These are phyloP conservation scores for Oxyruncus cristatus DNA, from an alignment of 2,113 vertebrate species.

Conservation along the genomic window DNA sequence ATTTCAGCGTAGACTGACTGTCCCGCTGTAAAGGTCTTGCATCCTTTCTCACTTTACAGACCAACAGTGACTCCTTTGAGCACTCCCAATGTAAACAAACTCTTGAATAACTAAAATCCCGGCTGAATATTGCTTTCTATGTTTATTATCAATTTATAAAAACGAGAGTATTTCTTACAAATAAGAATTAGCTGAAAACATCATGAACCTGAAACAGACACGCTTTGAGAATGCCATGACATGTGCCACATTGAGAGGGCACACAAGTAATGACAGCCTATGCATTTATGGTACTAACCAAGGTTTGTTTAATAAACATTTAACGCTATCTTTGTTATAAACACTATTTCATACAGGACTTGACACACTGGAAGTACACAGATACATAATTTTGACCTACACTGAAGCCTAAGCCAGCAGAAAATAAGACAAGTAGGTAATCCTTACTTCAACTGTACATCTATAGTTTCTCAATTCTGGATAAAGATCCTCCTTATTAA, in stretches of 20 bases:
- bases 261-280: not conserved
- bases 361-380: not conserved
- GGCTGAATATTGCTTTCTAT: not conserved
- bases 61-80: not conserved
- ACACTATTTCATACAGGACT: not conserved
- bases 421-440: not conserved
- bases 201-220: not conserved
- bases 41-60: not conserved
- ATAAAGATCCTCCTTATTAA: not conserved
- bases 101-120: not conserved
- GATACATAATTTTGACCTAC: not conserved
- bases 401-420: not conserved
- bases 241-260: not conserved
- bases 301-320: not conserved
- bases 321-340: not conserved
- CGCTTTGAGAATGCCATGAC: not conserved
- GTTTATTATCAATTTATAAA: not conserved
- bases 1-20: not conserved
- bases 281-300: not conserved
- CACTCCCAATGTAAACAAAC: not conserved
- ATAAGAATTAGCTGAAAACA: not conserved
- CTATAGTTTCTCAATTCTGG: not conserved
- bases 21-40: not conserved
- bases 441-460: not conserved
- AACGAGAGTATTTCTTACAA: not conserved